Evolutionary conservation across 2,888 invertebrate genomes (phyloP).

Genomic region (Epirrita christyi): DNA sequence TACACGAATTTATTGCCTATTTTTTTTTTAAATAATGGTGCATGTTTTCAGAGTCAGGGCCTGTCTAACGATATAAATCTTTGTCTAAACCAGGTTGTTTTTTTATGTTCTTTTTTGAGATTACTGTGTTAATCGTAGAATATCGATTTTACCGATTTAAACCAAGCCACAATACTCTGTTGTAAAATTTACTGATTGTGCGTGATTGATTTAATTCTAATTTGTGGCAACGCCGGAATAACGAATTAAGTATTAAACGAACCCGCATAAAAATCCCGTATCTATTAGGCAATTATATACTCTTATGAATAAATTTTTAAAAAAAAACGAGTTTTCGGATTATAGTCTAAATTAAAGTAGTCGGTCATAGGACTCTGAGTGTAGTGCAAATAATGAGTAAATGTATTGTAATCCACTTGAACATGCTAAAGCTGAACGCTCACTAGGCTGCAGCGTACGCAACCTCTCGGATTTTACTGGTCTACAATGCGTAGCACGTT

Average conservation of each 20-base stretch:
- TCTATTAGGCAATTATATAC: constrained; percentile 4
- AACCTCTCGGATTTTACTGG: not conserved
- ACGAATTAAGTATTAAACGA: not conserved
- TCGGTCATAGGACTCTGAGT: constrained; percentile 21
- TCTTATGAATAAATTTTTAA: constrained; percentile 21
- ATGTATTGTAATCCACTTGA: constrained; percentile 28
- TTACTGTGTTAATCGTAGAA: no score
- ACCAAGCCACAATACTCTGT: no score
- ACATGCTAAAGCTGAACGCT: constrained; percentile 19
- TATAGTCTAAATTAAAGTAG: constrained; percentile 22
- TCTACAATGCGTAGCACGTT: not conserved
- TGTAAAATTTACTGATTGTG: no score
- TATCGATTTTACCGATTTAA: no score
- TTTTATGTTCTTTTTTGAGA: no score
- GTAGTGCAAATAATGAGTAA: constrained; percentile 36
- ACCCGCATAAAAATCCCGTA: not conserved
- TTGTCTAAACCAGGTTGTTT: no score
- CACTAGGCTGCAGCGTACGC: constrained; percentile 6
- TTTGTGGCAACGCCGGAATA: not conserved
- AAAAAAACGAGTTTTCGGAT: constrained; percentile 7
- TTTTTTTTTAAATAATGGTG: no score
- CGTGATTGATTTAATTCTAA: no score
- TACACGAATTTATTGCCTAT: no score
- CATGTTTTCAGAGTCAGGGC: no score
- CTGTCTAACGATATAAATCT: no score